Evolutionary conservation across 2,113 vertebrate genomes (phyloP), one percentile per base, ranked within the genome.

Genomic region (Lophotis ruficrista): DNA sequence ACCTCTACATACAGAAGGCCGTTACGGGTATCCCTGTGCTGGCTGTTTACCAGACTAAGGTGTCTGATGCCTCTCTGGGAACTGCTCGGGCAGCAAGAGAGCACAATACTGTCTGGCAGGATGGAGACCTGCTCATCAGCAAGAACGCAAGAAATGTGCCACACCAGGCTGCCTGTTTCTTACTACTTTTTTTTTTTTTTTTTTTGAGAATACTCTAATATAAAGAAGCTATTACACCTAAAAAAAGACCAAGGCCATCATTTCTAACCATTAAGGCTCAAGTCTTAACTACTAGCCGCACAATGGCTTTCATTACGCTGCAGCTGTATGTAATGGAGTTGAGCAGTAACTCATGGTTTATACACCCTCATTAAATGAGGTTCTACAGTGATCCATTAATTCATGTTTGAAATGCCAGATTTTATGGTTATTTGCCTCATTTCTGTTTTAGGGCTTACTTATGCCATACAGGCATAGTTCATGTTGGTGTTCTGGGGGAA

Each of bases 311-410:
- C 96, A 96, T 92, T 95, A 80, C 89, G 18, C 81, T 72, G 91
- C 89, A 93, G 93, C 93, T 91, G 81, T 76, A 53, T 18, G 87
- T 72, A 84, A 96, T 95, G 78, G 93, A 92, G 91, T 90, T 93
- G 87, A 95, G 96, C 94, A 94, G 96, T 96, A 97, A 97, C 95
- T 96, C 96, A 96, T 76, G 73, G 93, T 92, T 97, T 96, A 97
- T 95, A 91, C 66, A 54, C 81, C 91, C 81, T 93, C 95, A 93
- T 96, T 96, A 96, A 96, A 95, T 80, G 70, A 81, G 71, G 81
- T 83, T 91, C 95, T 95, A 94, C 70, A 87, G 81, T 83, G 87
- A 95, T 85, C 93, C 82, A 97, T 96, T 97, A 96, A 96, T 93
- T 87, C 95, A 78, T 45, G 54, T 76, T 92, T 85, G 96, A 97